Base-by-base conservation (phyloP, 2,113 vertebrate genomes). In the Ivindomyrus marchei region DNA sequence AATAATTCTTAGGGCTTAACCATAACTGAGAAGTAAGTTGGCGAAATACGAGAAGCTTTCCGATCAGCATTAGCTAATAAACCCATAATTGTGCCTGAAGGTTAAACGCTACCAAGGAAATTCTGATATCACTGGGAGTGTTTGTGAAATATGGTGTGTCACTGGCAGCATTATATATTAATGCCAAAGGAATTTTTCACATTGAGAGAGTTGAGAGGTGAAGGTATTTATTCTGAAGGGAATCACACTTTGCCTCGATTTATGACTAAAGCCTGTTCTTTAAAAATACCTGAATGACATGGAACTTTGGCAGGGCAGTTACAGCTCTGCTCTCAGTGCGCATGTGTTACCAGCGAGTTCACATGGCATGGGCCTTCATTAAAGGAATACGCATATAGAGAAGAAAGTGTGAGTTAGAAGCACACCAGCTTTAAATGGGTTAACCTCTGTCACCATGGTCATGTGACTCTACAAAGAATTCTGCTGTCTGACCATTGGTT, bases 71-170 rank as follows among this genome's bases (percentile, higher is more conserved):
- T 62, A 49, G 74, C 74, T 17, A 49, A 31, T 90, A 36, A 77
- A 13, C 7, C 45, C 21, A 36, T 13, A 88, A 88, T 47, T 74
- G 19, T 24, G 21, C 90, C 89, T 88, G 80, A 83, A 91, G n/a
- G 77, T 89, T 50, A 36, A 92, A 86, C 58, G 88, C 39, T 58
- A 74, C 46, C 42, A 90, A 7, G 4, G 66, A 39, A 86, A 90
- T 53, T 87, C 53, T 46, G 52, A 86, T 11, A 66, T 70, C 31
- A 50, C 24, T 42, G 15, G 1, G 45, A 70, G 74, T 84, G 17
- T 53, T 31, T 70, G 8, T 85, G 7, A 47, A 89, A 5, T 89
- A 42, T 13, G 36, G 74, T 2, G 17, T 77, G 27, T 21, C 87
- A 88, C 80, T 52, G 90, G 88, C 86, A 50, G 58, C 13, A 90